Percentiles rank a stretch among this genome's conserved stretches.
phyloP scores from a whole-genome alignment of 2,113 vertebrate species.

The Cettia cetti region DNA sequence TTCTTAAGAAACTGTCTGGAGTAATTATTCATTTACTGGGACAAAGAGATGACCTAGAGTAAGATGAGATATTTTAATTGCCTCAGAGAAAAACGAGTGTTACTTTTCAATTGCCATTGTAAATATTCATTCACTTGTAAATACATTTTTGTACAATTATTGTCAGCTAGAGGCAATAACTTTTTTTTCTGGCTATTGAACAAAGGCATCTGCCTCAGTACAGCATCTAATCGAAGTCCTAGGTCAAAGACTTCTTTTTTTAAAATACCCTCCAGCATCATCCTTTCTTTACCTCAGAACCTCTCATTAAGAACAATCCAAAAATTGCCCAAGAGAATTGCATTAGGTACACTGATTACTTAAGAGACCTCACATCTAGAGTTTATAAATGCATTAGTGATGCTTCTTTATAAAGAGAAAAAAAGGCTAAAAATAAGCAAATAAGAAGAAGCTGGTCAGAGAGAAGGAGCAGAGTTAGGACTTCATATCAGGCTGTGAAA shows the following conservation, averaged over 20 bases:
- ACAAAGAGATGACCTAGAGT: neutral
- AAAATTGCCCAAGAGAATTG: neutral
- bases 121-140: slow-evolving; percentile 16
- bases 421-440: neutral
- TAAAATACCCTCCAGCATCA: neutral
- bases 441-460: neutral
- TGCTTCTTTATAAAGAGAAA: neutral
- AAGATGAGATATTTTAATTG: slow-evolving; percentile 24
- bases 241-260: neutral
- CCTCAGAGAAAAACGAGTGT: neutral
- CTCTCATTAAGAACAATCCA: neutral
- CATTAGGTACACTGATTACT: neutral
- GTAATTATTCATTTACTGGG: neutral
- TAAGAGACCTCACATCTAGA: neutral
- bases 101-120: neutral
- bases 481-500: neutral
- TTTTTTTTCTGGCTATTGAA: neutral
- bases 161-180: neutral
- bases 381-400: neutral
- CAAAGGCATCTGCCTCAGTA: neutral
- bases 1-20: neutral
- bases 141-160: neutral
- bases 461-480: neutral
- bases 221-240: neutral
- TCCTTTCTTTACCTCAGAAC: neutral